Evolutionary conservation across 2,888 invertebrate genomes (phyloP).

Genomic region (Sphaerophoria rueppellii): DNA sequence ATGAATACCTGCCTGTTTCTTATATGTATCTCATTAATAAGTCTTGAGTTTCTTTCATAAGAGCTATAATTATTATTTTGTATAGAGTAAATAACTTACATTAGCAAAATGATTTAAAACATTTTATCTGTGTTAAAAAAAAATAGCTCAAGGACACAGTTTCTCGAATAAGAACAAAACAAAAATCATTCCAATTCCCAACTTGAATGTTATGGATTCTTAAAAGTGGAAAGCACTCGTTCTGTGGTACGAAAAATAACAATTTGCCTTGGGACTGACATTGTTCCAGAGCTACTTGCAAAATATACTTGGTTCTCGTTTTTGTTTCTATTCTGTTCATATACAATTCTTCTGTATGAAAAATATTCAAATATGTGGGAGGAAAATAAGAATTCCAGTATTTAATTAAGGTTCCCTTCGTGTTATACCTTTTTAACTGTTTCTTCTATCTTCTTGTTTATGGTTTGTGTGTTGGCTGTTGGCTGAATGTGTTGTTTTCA

Average conservation of each 20-base stretch:
- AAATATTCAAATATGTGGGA: slow-evolving; percentile 59
- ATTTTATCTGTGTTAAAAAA: slow-evolving; percentile 28
- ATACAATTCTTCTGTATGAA: slow-evolving; percentile 38
- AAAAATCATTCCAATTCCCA: slow-evolving; percentile 71
- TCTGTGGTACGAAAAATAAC: slow-evolving; percentile 55
- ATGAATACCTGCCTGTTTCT: too few species aligned
- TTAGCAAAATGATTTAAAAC: slow-evolving; percentile 68
- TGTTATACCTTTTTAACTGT: slow-evolving; percentile 6
- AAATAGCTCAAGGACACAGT: slow-evolving; percentile 68
- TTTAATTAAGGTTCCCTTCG: slow-evolving; percentile 32
- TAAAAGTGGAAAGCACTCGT: slow-evolving; percentile 68
- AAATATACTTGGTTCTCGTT: slow-evolving; percentile 44
- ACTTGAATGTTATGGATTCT: slow-evolving; percentile 72
- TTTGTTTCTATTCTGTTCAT: slow-evolving; percentile 25
- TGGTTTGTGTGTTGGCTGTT: slow-evolving; percentile 5
- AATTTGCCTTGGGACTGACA: slow-evolving; percentile 68
- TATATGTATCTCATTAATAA: slow-evolving; percentile 38
- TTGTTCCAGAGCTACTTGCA: slow-evolving; percentile 69
- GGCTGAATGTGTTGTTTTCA: too few species aligned
- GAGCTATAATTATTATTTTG: slow-evolving; percentile 46
- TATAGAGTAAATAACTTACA: slow-evolving; percentile 53
- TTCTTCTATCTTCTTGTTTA: slow-evolving; percentile 14
- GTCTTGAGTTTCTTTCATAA: slow-evolving; percentile 44
- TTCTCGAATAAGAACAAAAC: slow-evolving; percentile 45
- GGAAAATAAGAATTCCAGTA: slow-evolving; percentile 29